phyloP scores from a whole-genome alignment of 2,888 invertebrate species.

The Chrysolina haemoptera region DNA sequence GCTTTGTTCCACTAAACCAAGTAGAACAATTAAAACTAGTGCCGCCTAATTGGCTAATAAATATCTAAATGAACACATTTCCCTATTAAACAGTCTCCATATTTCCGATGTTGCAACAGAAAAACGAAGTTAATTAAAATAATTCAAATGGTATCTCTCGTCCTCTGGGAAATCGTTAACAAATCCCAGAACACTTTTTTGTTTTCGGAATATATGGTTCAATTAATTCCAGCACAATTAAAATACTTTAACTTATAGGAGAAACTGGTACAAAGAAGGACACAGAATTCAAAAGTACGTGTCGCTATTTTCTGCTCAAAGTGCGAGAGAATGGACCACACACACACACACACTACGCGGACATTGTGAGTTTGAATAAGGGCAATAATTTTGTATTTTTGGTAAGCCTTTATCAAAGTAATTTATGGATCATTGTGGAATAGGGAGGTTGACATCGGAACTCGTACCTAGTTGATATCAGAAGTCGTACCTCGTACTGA shows the following conservation, averaged over 20 bases:
- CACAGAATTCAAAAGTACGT: constrained; percentile 22
- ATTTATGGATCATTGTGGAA: too few relatives aligned
- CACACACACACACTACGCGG: constrained; percentile 11
- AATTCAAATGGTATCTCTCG: constrained; percentile 33
- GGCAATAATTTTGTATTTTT: not conserved
- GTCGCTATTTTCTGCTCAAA: constrained; percentile 26
- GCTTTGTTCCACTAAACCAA: constrained; percentile 20
- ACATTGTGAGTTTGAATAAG: not conserved
- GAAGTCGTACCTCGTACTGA: too few relatives aligned
- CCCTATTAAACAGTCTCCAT: constrained; percentile 27
- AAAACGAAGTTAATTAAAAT: constrained; percentile 36
- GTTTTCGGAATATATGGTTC: constrained; percentile 23
- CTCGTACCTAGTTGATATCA: too few relatives aligned
- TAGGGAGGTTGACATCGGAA: too few relatives aligned
- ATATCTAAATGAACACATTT: constrained; percentile 56
- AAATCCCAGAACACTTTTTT: constrained; percentile 22
- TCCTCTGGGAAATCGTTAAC: constrained; percentile 22
- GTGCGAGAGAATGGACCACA: constrained; percentile 29
- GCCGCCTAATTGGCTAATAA: constrained; percentile 53
- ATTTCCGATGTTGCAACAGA: constrained; percentile 19
- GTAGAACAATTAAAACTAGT: constrained; percentile 45
- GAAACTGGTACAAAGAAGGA: constrained; percentile 21
- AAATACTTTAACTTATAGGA: constrained; percentile 24
- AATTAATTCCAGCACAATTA: constrained; percentile 30
- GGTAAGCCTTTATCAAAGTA: too few relatives aligned